Evolutionary conservation across 2,113 vertebrate species (phyloP), one percentile per base, ranked within the genome.

Genomic region (Anhinga anhinga): DNA sequence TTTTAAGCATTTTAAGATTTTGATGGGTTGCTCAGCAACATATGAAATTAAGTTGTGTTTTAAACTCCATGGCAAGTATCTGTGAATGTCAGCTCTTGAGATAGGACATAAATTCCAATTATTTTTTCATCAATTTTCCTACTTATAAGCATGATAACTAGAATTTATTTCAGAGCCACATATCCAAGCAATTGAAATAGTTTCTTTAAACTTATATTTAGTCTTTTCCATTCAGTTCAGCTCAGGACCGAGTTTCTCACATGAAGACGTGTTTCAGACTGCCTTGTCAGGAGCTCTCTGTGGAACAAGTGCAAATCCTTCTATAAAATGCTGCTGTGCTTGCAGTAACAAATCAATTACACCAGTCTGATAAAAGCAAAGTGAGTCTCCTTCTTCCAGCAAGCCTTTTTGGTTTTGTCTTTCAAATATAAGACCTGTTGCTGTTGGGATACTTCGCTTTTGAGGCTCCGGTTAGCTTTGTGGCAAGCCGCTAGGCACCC

Each of bases 231-330:
- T 45, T 70, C 58, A 26, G 50, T 61, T 88, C 88, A 88, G 32
- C 32, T 78, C 69, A 66, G 55, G 76, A n/a, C 0, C 9, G 45
- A 83, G 66, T 22, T 72, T 40, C 50, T 80, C 45, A 66, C 44
- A 12, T 9, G 5, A 63, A 55, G 42, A 38, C 0, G 1, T 18
- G 52, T 74, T 59, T 55, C 0, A 0, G 61, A 15, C 42, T 58
- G 59, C 44, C 26, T 59, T 16, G 17, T 38, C 66, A 77, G 55
- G 42, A 82, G 61, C 69, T 32, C 23, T 84, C n/a, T 42, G 84
- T 6, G 7, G 44, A 94, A 72, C 34, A 30, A 80, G 15, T 5
- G 26, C 76, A 73, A 88, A 86, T 5, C 45, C 27, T 49, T 47
- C 77, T 13, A 40, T 4, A 50, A 72, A 2, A 9, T 6, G 63